Evolutionary conservation across 2,113 vertebrate species (phyloP).

Genomic region (Psophia crepitans): DNA sequence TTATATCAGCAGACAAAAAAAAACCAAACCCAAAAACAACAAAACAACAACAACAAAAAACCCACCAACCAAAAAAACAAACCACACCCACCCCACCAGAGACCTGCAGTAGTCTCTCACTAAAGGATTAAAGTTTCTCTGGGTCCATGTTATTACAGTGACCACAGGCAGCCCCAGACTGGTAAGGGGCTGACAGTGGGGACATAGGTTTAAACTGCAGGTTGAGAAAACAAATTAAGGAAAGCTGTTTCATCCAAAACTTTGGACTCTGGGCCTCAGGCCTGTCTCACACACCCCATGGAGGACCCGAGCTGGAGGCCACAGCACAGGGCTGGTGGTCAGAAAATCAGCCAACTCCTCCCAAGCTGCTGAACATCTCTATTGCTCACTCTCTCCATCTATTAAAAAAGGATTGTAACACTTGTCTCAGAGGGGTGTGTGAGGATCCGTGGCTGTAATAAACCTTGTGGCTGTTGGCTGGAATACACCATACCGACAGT

Average conservation of each 20-base stretch:
- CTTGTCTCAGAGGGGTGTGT: slow-evolving; percentile 35
- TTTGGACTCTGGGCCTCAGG: not conserved
- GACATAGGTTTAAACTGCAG: not conserved
- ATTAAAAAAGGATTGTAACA: not conserved
- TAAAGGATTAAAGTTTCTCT: not conserved
- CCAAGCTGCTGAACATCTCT: not conserved
- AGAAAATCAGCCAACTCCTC: not conserved
- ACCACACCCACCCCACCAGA: too few species aligned
- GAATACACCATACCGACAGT: not conserved
- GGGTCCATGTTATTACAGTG: not conserved
- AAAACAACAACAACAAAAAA: too few species aligned
- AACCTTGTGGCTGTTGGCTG: not conserved
- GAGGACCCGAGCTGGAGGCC: not conserved
- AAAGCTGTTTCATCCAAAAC: not conserved
- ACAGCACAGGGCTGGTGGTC: not conserved
- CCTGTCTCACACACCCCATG: not conserved
- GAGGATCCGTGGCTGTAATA: slow-evolving; percentile 6
- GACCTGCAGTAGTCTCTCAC: not conserved
- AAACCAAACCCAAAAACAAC: too few species aligned
- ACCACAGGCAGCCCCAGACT: not conserved
- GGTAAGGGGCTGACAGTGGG: not conserved
- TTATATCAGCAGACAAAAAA: not conserved
- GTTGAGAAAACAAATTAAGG: not conserved
- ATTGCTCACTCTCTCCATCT: not conserved
- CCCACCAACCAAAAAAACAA: too few species aligned